These are phyloP conservation scores for Luperina nickerlii DNA, from an alignment of 2,888 invertebrate species.

Conservation along the genomic window DNA sequence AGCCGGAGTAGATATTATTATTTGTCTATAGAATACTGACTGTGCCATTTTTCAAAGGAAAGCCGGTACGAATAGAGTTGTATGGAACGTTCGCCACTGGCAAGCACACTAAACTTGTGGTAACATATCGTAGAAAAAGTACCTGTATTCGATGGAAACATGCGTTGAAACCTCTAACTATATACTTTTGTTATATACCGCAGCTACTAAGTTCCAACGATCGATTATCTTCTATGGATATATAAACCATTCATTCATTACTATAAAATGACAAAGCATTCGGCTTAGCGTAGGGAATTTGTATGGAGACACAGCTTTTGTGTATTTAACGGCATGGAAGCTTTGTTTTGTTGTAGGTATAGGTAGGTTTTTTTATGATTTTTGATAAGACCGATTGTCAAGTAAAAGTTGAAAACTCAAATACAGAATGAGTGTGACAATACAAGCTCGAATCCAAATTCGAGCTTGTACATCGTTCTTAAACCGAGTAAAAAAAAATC, in stretches of 20 bases:
- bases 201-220: slow-evolving; percentile 23
- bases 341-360: background rate
- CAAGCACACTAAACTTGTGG: background rate
- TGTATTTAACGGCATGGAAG: slow-evolving; percentile 29
- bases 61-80: too few relatives aligned
- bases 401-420: background rate
- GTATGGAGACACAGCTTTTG: slow-evolving; percentile 31
- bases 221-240: slow-evolving; percentile 46
- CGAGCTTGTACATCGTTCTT: background rate
- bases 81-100: too few relatives aligned
- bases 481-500: background rate
- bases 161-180: background rate
- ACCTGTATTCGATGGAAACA: background rate
- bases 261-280: slow-evolving; percentile 55
- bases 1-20: too few relatives aligned
- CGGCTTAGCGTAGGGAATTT: slow-evolving; percentile 13
- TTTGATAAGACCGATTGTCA: background rate
- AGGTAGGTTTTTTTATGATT: background rate
- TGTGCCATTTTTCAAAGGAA: too few relatives aligned
- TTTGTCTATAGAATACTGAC: too few relatives aligned
- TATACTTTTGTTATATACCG: background rate
- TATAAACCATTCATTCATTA: slow-evolving; percentile 55
- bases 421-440: background rate
- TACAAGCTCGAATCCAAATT: background rate
- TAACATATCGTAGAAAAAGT: background rate